Conservation (phyloP, 1,140 invertebrate genomes). For the Drosophila lacertosa region DNA sequence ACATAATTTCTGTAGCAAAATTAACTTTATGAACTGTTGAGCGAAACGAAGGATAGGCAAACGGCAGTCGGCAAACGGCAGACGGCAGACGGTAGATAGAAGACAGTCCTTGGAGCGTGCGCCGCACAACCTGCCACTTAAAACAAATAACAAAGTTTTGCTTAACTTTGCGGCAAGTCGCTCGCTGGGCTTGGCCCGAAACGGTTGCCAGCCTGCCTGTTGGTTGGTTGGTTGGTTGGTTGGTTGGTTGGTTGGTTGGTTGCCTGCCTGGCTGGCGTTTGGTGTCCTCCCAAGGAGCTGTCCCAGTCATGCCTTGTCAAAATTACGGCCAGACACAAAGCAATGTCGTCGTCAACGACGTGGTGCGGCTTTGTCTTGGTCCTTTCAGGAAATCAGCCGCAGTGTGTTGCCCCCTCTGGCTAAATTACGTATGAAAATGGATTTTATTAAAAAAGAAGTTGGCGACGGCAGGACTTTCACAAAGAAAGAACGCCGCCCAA, state of each 20-base stretch:
- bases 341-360: slow-evolving; percentile 57
- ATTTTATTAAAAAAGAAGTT: slow-evolving; percentile 75
- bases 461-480: slow-evolving; percentile 55
- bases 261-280: no score
- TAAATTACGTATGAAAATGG: slow-evolving; percentile 81
- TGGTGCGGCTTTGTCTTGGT: slow-evolving; percentile 69
- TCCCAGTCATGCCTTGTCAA: slow-evolving; percentile 55
- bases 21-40: slow-evolving; percentile 84
- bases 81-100: slow-evolving; percentile 23
- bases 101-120: slow-evolving; percentile 56
- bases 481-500: slow-evolving; percentile 1
- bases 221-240: no score
- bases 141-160: slow-evolving; percentile 83
- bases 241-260: no score
- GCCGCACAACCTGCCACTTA: slow-evolving; percentile 78
- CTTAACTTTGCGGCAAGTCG: slow-evolving; percentile 77
- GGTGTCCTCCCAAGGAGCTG: slow-evolving; percentile 31
- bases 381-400: slow-evolving; percentile 67
- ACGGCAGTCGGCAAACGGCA: slow-evolving; percentile 33
- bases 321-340: slow-evolving; percentile 82
- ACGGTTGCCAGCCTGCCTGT: no score
- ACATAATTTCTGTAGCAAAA: slow-evolving; percentile 84
- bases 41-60: slow-evolving; percentile 57
- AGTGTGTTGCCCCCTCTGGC: slow-evolving; percentile 31
- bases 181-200: slow-evolving; percentile 30